A percentile compares a stretch with the other conserved stretches of the same genome.
phyloP scores from a whole-genome alignment of 1,140 invertebrate genomes.

The Zaprionus lachaisei region DNA sequence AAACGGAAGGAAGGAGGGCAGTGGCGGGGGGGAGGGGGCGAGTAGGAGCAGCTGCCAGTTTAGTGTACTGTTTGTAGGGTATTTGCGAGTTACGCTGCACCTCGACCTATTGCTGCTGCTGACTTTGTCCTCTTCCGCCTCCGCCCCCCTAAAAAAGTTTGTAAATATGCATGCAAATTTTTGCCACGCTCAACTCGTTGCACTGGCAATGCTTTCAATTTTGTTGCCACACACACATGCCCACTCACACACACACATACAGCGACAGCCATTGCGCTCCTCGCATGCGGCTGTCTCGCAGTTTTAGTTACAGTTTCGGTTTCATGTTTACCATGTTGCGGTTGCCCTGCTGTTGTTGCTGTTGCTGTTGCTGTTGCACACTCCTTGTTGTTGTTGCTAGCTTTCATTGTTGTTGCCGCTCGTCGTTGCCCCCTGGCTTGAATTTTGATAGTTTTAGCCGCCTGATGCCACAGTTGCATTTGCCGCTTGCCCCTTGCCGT shows the following conservation, averaged over 20 bases:
- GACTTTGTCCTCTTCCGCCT: conserved; percentile 34
- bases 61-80: not conserved
- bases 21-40: not conserved
- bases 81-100: conserved; percentile 10
- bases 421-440: conserved; percentile 64
- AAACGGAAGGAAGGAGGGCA: not conserved
- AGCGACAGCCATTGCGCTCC: not conserved
- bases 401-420: conserved; percentile 21
- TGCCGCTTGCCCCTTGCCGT: not conserved
- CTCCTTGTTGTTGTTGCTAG: conserved; percentile 15
- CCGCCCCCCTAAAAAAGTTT: conserved; percentile 54
- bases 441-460: conserved; percentile 61
- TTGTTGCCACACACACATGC: conserved; percentile 44
- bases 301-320: conserved; percentile 81
- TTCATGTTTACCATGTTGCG: conserved; percentile 79
- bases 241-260: conserved; percentile 11
- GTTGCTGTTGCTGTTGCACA: not conserved
- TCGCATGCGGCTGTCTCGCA: conserved; percentile 29
- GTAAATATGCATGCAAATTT: conserved; percentile 83
- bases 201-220: conserved; percentile 65
- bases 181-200: conserved; percentile 30
- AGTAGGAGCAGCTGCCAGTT: no score
- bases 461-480: conserved; percentile 15
- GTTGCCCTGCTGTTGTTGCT: conserved; percentile 33
- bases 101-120: conserved; percentile 24